A percentile compares a stretch with the other conserved stretches of the same genome.
Conservation (phyloP, 2,888 invertebrate species). For the Cremastinae sp. region DNA sequence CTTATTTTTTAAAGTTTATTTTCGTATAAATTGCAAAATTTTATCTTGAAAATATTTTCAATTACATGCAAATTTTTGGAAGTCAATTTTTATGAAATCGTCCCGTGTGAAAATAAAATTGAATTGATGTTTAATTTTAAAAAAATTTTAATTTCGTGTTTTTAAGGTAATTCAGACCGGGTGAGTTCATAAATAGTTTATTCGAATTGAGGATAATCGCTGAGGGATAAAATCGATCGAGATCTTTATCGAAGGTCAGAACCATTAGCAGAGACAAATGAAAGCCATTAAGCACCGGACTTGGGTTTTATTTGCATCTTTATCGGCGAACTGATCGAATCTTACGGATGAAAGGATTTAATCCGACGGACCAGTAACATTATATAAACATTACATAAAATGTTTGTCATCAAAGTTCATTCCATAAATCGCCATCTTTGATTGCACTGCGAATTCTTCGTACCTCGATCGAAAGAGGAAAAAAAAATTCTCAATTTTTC, state of each 20-base stretch:
- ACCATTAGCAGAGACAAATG: background rate
- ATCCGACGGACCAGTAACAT: slow-evolving; percentile 42
- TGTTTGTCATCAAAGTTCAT: slow-evolving; percentile 30
- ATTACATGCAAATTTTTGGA: background rate
- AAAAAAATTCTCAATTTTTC: background rate
- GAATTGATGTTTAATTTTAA: too few relatives aligned
- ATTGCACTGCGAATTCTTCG: background rate
- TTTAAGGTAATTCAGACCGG: too few relatives aligned
- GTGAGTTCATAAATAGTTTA: too few relatives aligned
- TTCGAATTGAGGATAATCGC: too few relatives aligned
- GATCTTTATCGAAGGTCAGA: too few relatives aligned
- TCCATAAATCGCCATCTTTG: slow-evolving; percentile 4
- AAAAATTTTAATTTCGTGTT: too few relatives aligned
- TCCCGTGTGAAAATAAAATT: too few relatives aligned
- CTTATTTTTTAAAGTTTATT: background rate
- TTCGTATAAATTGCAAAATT: background rate
- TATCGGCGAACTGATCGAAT: slow-evolving; percentile 9
- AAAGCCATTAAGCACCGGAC: background rate
- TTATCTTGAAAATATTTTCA: too few relatives aligned
- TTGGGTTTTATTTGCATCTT: background rate
- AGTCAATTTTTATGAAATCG: background rate
- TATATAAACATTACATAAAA: slow-evolving; percentile 55
- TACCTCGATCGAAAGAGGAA: background rate
- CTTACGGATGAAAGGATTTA: slow-evolving; percentile 28
- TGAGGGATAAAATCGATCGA: too few relatives aligned